Base-by-base conservation (phyloP, 2,113 vertebrate species). In the Phalacrocorax carbo region DNA sequence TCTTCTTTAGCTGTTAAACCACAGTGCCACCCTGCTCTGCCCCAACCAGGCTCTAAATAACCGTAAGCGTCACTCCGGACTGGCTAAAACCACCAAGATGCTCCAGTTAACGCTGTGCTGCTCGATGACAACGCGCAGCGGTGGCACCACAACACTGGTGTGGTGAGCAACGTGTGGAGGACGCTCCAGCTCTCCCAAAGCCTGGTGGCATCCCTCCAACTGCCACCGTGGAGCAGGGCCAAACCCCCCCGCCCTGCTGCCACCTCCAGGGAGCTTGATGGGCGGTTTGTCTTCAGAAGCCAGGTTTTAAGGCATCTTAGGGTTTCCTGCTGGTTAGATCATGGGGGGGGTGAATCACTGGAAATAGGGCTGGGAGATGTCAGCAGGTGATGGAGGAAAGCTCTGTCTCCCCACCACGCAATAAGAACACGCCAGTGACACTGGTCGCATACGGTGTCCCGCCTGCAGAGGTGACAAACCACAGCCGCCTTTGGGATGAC, bases 401-500 rank as follows among this genome's bases (percentile, higher is more conserved):
- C 76, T 73, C 88, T 77, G 88, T 36, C 79, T 78, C 32, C 69
- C 61, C 55, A 57, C 32, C 73, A 36, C 5, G 1, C 72, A 36
- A 32, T 54, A 52, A 42, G 81, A 84, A 71, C 73, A 54, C 0
- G 4, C 30, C 75, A 84, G 75, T 0, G 6, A 57, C 62, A 34
- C 54, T 46, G 60, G 76, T 61, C 16, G 2, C 55, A 15, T 4
- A 32, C 15, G 7, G 69, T 44, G 81, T 78, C 86, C 61, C 0
- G 25, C 71, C 79, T 94, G 85, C 88, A 77, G 91, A 94, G 82
- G 91, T 89, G 94, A 94, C 91, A 97, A 95, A 94, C 93, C 91
- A 90, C 93, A 80, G 88, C 38, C 1, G 11, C 58, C 62, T 86
- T 38, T 30, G 88, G 91, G 78, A 55, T 81, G 83, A 86, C 61